Evolutionary conservation across 2,888 invertebrate species (phyloP), one percentile per base, ranked within the genome.

Genomic region (Agrotis exclamationis): DNA sequence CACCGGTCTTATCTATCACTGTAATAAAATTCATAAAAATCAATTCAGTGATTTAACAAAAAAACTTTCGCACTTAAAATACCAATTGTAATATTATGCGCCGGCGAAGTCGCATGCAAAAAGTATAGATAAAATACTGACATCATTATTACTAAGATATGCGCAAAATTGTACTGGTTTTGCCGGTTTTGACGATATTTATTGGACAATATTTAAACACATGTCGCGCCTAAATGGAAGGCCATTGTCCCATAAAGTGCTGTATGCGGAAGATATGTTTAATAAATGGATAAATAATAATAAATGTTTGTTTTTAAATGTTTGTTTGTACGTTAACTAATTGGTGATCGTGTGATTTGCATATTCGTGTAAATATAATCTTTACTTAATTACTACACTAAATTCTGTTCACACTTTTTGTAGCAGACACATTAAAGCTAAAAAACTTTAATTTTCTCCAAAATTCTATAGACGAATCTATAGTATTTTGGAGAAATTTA

Each of bases 81-180:
- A 9, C 39, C 2, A 11, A 39, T 9, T 9, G 5, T 1, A 39
- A 39, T 11, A 11, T 11, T 11, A 0, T 39, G 16, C 2, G 24
- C 16, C 7, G 9, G 53, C 6, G 2, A 22, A 51, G 22, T 22
- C 51, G 14, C 22, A 3, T 16, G 11, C 24, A 18, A 3, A 18
- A 28, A 1, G 11, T 53, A 28, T 1, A 14, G 53, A 76, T 74
- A 74, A 79, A 85, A 77, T 75, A 79, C 77, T 22, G 58, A 74
- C 72, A 48, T 59, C 22, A 59, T 75, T 74, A 74, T 83, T 75
- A 69, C 67, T 63, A 24, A 79, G 68, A 63, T 80, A 79, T 81
- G 70, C 59, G 72, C 51, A 73, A 85, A 83, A 76, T 78, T 79
- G 48, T 64, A 73, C 74, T 69, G 71, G 83, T 85, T 75, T 54